Base-by-base conservation (phyloP, 2,113 vertebrate genomes). In the Setophaga coronata region DNA sequence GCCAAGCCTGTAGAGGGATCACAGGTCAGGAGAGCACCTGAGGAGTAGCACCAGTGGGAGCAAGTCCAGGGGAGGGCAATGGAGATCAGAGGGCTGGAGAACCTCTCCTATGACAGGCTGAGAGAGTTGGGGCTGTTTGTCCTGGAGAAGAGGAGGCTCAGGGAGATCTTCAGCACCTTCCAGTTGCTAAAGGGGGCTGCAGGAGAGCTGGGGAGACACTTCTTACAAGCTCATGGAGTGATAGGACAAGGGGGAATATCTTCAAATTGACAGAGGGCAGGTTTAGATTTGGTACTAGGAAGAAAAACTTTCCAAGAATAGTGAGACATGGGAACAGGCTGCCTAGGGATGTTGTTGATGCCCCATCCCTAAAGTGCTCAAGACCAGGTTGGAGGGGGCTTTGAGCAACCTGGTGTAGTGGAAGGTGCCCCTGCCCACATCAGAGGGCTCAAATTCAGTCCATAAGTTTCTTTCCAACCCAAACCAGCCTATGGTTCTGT, bases 401-500 rank as follows among this genome's bases (percentile, higher is more conserved):
- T 14, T 11, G 42, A 72, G 31, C 42, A 72, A 3, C 25, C 14
- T 31, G 34, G 14, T 48, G 14, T 64, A 21, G 34, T 64, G 34
- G 29, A 42, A 48, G 9, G 25, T 79, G 48, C 15, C 42, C 29
- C 20, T 72, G 20, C 25, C 25, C 16, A 12, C 17, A 21, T 20
- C 34, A 10, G 25, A 31, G 29, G 11, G 25, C 18, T 71, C 34
- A 31, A 72, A 12, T 20, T 40, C 0, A 0, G 7, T 42, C 57
- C 40, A 34, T 42, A 23, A 23, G 4, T 21, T 62, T 12, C 24
- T 40, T 79, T 62, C 29, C 15, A 79, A 29, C 18, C 12, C 24
- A 61, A 9, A 42, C 34, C 12, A 8, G 24, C 26, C 31, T 5
- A 2, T 42, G 7, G 10, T 18, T 48, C 34, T 50, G 0, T 57